Evolutionary conservation across 2,797 vertebrate genomes (phyloP), one percentile per base, ranked within the genome.

Genomic region (Enteromius fasciolatus): DNA sequence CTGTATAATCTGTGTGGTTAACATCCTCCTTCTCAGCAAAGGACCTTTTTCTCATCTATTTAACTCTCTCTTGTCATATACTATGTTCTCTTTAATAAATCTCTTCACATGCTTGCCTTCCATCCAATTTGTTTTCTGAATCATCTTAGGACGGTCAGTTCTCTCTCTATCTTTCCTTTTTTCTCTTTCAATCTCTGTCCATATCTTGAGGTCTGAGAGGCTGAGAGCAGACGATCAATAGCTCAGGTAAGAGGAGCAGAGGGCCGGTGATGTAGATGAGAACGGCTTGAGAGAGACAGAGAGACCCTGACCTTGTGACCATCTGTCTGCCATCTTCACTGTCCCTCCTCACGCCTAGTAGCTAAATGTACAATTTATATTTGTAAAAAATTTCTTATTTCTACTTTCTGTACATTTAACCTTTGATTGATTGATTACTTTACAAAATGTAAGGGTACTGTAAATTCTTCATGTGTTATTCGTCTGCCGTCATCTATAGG

Each of bases 201-300:
- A 48, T 80, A 20, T 36, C 7, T 61, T 48, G 20, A 78, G 61
- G 44, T 78, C 28, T 66, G 61, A 66, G 74, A 78, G 63, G 77
- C 33, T 23, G 31, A 57, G 3, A 81, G n/a, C 41, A 74, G 57
- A 81, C 9, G 14, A 72, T 80, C 52, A n/a, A 63, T 63, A 59
- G 25, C 52, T 80, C 52, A 36, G 54, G 41, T 63, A 44, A 80
- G 66, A 57, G n/a, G n/a, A 57, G 50, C 46, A 67, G 41, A 50
- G 12, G 20, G 11, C 39, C 11, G 52, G 52, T 57, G 67, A 50
- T 81, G 28, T 63, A 81, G 44, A 73, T 73, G 67, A 72, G 33
- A 66, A 61, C 15, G 52, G 20, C 28, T 48, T 73, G 18, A 81
- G 68, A 73, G 39, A 79, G 33, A 69, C 36, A 10, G 36, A 76